Evolutionary conservation across 2,113 vertebrate genomes (phyloP).

Genomic region (Bufo gargarizans): DNA sequence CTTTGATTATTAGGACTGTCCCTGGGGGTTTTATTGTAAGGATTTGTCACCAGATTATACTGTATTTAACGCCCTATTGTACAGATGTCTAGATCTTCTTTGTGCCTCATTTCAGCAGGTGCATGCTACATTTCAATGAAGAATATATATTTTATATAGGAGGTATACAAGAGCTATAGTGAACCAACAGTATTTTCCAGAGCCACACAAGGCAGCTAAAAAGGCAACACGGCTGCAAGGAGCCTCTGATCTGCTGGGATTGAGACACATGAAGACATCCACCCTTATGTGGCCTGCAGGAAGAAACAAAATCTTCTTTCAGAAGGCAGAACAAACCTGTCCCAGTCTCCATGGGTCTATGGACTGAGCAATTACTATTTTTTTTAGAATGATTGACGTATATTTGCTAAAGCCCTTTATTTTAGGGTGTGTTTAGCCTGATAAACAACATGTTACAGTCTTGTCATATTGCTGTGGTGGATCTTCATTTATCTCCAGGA

Average conservation of each 20-base stretch:
- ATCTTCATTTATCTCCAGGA: neutral
- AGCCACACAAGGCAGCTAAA: neutral
- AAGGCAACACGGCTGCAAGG: neutral
- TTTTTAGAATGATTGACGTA: neutral
- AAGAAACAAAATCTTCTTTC: neutral
- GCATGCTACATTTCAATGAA: neutral
- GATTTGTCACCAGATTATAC: slow-evolving; percentile 35
- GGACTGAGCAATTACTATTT: neutral
- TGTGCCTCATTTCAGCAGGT: slow-evolving; percentile 49
- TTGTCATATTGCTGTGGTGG: neutral
- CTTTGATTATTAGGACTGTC: slow-evolving; percentile 22
- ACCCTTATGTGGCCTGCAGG: neutral
- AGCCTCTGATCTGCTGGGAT: slow-evolving; percentile 1
- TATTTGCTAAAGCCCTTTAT: neutral
- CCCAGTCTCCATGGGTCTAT: neutral
- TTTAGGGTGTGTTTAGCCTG: neutral
- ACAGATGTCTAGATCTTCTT: slow-evolving; percentile 31
- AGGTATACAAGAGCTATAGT: neutral
- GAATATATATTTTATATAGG: neutral
- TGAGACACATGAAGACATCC: slow-evolving; percentile 25
- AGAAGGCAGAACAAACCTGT: neutral
- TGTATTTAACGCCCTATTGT: neutral
- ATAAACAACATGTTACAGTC: neutral
- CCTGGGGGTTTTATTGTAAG: slow-evolving; percentile 4
- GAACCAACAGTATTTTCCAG: neutral